Evolutionary conservation across 1,140 invertebrate species (phyloP).

Genomic region (Temnothorax curvispinosus): DNA sequence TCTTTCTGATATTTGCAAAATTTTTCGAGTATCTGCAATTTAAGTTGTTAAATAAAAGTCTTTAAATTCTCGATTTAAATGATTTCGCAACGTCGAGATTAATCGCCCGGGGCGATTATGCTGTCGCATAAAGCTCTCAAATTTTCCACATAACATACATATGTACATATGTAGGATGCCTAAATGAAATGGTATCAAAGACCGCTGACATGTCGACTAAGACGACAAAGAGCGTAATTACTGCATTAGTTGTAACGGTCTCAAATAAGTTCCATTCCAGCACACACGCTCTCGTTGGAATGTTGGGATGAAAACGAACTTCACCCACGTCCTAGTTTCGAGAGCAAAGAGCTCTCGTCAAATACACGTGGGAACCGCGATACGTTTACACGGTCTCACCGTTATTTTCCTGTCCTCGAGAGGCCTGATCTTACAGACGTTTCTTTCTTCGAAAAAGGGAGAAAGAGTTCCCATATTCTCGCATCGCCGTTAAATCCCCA

Average conservation of each 20-base stretch:
- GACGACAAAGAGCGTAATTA: not conserved
- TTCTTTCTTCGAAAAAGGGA: not conserved
- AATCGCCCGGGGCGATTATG: not conserved
- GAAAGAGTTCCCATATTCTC: slow-evolving; percentile 6
- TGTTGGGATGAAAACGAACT: slow-evolving; percentile 11
- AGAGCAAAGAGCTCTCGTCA: slow-evolving; percentile 25
- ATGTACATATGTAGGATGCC: not conserved
- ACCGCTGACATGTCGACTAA: not conserved
- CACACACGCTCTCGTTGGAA: not conserved
- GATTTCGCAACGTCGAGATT: not conserved
- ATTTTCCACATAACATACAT: not conserved
- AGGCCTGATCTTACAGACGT: slow-evolving; percentile 7
- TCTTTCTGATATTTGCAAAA: not conserved
- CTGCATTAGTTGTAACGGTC: not conserved
- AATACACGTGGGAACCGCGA: slow-evolving; percentile 20
- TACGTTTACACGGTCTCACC: not conserved
- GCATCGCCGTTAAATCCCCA: slow-evolving; percentile 14
- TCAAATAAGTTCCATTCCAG: not conserved
- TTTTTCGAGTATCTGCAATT: not conserved
- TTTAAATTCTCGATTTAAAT: not conserved
- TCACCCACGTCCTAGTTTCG: not conserved
- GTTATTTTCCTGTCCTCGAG: slow-evolving; percentile 13
- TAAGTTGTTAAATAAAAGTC: not conserved
- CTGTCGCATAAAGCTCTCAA: not conserved
- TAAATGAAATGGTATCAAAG: not conserved